Conservation (phyloP, 2,797 vertebrate species). For the Carduelis carduelis region DNA sequence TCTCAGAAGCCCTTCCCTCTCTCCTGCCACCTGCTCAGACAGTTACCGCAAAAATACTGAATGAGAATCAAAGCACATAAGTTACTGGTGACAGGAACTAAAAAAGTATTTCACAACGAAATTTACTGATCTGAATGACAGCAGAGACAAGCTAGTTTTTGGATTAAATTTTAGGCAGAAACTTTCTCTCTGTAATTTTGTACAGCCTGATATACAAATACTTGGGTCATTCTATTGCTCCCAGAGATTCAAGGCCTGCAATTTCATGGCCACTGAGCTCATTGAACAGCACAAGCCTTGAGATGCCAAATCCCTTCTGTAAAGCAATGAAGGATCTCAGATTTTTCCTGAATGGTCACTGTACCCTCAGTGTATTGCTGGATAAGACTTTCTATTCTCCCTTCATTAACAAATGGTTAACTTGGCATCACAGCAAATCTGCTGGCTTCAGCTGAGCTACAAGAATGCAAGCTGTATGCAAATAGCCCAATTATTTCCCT, state of each 20-base stretch:
- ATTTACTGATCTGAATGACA: not conserved
- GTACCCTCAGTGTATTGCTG: not conserved
- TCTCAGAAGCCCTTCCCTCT: not conserved
- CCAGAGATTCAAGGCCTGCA: not conserved
- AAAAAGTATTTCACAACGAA: not conserved
- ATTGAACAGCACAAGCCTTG: not conserved
- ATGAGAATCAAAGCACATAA: not conserved
- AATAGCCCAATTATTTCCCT: not conserved
- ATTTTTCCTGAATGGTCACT: not conserved
- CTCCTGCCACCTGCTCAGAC: accelerated
- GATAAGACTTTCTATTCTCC: not conserved
- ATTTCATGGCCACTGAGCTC: not conserved
- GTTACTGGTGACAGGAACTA: not conserved
- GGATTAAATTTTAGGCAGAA: not conserved
- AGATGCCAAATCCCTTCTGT: not conserved
- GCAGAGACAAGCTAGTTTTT: not conserved
- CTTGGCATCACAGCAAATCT: not conserved
- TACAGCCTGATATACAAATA: not conserved
- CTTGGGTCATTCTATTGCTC: not conserved
- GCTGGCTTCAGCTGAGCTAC: not conserved
- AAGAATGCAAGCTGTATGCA: not conserved
- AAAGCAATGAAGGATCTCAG: not conserved
- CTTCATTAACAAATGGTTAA: not conserved
- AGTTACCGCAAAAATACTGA: not conserved
- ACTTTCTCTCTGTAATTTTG: not conserved